phyloP scores from a whole-genome alignment of 2,888 invertebrate species.

The Chrysina gloriosa region DNA sequence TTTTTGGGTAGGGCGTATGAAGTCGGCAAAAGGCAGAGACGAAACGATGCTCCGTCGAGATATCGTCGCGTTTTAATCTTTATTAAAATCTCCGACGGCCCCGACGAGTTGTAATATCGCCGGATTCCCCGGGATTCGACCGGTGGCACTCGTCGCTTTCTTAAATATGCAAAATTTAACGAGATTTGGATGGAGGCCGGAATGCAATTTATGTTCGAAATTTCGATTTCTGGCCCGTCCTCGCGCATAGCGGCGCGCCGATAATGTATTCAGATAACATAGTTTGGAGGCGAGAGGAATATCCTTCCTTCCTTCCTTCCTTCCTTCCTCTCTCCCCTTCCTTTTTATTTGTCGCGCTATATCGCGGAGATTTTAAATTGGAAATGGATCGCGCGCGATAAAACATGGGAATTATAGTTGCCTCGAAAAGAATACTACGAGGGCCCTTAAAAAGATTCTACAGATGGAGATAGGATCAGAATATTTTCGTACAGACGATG shows the following conservation, averaged over 20 bases:
- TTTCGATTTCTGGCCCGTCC: constrained; percentile 21
- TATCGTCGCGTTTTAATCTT: constrained; percentile 27
- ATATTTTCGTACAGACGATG: too few species aligned
- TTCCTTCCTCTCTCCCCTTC: background rate
- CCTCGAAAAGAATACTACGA: too few species aligned
- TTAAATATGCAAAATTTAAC: constrained; percentile 38
- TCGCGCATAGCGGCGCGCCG: constrained; percentile 6
- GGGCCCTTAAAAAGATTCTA: too few species aligned
- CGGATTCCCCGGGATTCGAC: constrained; percentile 36
- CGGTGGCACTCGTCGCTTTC: constrained; percentile 32
- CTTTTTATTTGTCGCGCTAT: constrained; percentile 2
- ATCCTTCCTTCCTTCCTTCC: background rate
- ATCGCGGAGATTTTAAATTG: background rate
- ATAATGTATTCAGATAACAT: constrained; percentile 34
- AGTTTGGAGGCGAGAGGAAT: constrained; percentile 13
- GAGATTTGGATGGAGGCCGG: constrained; percentile 37
- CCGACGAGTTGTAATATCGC: constrained; percentile 26
- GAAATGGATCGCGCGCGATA: too few species aligned
- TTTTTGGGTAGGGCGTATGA: background rate
- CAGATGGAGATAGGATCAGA: too few species aligned
- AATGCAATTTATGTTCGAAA: constrained; percentile 37
- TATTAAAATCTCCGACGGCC: constrained; percentile 32
- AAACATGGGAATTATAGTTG: too few species aligned
- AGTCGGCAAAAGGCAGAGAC: background rate
- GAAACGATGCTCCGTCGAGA: background rate